A percentile compares a stretch with the other conserved stretches of the same genome.
Evolutionary conservation across 2,888 invertebrate genomes (phyloP).

Genomic region (Caradrina clavipalpis): DNA sequence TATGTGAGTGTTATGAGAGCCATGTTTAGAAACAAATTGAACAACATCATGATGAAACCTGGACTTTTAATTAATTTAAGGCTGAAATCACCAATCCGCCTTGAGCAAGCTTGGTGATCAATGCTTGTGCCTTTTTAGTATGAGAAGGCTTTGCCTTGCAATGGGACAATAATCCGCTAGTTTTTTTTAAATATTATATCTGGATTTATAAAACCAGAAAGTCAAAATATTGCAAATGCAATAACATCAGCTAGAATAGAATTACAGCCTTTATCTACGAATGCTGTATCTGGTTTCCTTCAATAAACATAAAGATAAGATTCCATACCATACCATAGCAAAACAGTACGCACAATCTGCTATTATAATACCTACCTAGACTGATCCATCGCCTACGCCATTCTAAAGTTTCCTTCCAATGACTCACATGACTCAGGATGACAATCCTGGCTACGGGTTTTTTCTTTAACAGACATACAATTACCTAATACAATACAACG

Average conservation of each 20-base stretch:
- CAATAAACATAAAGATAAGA: not conserved
- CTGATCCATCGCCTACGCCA: constrained; percentile 17
- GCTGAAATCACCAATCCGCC: too few relatives aligned
- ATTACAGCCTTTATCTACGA: not conserved
- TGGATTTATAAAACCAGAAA: too few relatives aligned
- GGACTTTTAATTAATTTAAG: too few relatives aligned
- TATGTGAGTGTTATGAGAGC: not conserved
- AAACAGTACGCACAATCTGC: not conserved
- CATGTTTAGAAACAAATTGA: too few relatives aligned
- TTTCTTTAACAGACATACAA: not conserved
- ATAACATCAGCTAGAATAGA: not conserved
- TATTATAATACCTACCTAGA: constrained; percentile 22
- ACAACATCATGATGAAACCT: too few relatives aligned
- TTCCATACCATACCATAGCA: not conserved
- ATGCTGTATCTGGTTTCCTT: not conserved
- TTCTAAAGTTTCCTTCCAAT: constrained; percentile 36
- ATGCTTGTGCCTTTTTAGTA: too few relatives aligned
- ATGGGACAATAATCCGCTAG: too few relatives aligned
- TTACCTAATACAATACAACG: not conserved
- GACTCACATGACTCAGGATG: constrained; percentile 25
- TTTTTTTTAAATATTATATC: too few relatives aligned
- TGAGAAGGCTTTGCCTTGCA: too few relatives aligned
- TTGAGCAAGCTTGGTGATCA: too few relatives aligned
- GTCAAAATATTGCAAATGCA: not conserved
- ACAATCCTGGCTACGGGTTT: constrained; percentile 19